Evolutionary conservation across 2,888 invertebrate genomes (phyloP).

Genomic region (Neria commutata): DNA sequence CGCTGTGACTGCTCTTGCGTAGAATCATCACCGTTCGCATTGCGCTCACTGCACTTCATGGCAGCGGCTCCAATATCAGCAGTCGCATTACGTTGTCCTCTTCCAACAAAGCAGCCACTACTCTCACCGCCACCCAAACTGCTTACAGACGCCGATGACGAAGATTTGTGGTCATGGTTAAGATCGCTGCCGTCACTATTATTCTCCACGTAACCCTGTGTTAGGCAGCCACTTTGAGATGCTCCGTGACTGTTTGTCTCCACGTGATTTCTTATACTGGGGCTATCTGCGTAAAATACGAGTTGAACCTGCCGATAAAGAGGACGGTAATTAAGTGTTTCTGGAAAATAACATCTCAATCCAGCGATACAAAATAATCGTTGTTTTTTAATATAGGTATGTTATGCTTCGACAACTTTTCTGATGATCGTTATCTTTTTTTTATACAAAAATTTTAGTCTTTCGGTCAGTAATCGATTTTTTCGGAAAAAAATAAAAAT

Average conservation of each 20-base stretch:
- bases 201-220: constrained; percentile 27
- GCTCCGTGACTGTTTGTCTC: constrained; percentile 27
- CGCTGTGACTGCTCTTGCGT: no score
- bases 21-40: no score
- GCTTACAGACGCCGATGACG: constrained; percentile 33
- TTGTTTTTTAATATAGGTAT: no score
- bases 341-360: no score
- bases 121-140: constrained; percentile 22
- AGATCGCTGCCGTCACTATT: constrained; percentile 35
- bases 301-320: constrained; percentile 53
- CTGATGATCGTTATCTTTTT: no score
- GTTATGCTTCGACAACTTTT: no score
- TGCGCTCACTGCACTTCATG: no score
- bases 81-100: constrained; percentile 20
- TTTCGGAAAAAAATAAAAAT: constrained; percentile 17
- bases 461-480: no score
- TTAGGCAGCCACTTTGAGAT: background rate
- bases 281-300: constrained; percentile 34
- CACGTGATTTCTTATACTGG: constrained; percentile 24
- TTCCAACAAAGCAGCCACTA: constrained; percentile 8
- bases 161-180: constrained; percentile 37
- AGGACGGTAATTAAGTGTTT: no score
- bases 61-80: no score
- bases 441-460: no score
- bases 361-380: no score